Conservation (phyloP, 2,797 vertebrate species). For the Pantherophis alleghaniensis region DNA sequence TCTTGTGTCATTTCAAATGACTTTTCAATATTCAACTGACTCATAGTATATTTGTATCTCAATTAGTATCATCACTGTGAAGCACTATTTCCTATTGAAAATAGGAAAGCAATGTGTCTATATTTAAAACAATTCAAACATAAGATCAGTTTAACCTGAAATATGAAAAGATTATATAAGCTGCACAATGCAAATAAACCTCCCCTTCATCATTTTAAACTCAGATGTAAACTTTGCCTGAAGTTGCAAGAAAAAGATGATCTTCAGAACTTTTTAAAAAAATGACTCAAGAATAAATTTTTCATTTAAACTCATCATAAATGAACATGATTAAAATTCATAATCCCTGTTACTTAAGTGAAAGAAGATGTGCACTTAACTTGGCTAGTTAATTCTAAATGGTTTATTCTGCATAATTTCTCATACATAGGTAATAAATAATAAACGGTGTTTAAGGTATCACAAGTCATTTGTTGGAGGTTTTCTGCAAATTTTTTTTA, state of each 20-base stretch:
- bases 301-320: background rate
- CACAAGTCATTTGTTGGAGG: background rate
- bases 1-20: background rate
- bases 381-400: conserved; percentile 5
- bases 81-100: background rate
- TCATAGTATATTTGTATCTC: background rate
- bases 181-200: background rate
- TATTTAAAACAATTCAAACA: background rate
- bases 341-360: background rate
- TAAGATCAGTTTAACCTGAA: conserved; percentile 15
- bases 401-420: conserved; percentile 1
- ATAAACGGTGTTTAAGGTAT: background rate
- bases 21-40: background rate
- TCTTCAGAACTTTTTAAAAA: background rate
- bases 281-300: background rate
- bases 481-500: background rate
- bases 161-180: background rate
- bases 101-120: background rate
- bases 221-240: conserved; percentile 33
- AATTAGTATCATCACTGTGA: background rate
- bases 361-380: background rate
- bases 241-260: background rate
- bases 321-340: background rate
- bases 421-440: background rate
- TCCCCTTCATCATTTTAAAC: conserved; percentile 7